phyloP scores from a whole-genome alignment of 2,113 vertebrate species.

The Perca fluviatilis region DNA sequence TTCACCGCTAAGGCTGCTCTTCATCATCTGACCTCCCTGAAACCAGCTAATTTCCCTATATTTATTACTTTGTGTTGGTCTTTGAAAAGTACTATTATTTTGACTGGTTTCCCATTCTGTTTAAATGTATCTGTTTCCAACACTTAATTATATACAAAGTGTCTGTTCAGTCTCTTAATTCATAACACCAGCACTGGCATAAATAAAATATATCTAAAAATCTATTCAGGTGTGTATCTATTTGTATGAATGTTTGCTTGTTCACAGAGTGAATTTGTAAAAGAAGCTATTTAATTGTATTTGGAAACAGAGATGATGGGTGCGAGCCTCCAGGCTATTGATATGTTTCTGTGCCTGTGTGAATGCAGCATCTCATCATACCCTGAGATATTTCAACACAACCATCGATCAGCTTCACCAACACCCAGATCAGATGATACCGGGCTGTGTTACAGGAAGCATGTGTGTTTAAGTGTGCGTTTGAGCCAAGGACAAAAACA shows the following conservation, averaged over 20 bases:
- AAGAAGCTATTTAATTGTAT: slow-evolving; percentile 88
- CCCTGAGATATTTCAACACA: slow-evolving; percentile 91
- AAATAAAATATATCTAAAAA: slow-evolving; percentile 24
- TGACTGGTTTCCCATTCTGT: not conserved
- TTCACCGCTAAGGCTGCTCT: not conserved
- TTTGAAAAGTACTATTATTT: not conserved
- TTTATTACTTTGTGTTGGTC: not conserved
- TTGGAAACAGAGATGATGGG: slow-evolving; percentile 89
- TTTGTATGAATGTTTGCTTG: slow-evolving; percentile 56
- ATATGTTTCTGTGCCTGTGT: slow-evolving; percentile 88
- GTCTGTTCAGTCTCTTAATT: slow-evolving; percentile 31
- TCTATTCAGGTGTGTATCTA: slow-evolving; percentile 45
- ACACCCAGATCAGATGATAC: slow-evolving; percentile 88
- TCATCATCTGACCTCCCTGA: not conserved
- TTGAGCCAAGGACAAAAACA: slow-evolving; percentile 60
- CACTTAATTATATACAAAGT: slow-evolving; percentile 12
- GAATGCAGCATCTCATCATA: slow-evolving; percentile 89
- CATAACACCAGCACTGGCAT: not conserved
- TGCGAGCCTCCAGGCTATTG: slow-evolving; percentile 85
- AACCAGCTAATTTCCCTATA: not conserved
- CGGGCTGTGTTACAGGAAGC: slow-evolving; percentile 86
- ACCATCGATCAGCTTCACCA: slow-evolving; percentile 88
- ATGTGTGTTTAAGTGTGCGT: slow-evolving; percentile 40
- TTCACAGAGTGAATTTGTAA: slow-evolving; percentile 58
- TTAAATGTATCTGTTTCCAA: not conserved